A percentile compares a stretch with the other conserved stretches of the same genome.
These are phyloP conservation scores for Dioctria linearis DNA, from an alignment of 2,888 invertebrate genomes.

Conservation along the genomic window DNA sequence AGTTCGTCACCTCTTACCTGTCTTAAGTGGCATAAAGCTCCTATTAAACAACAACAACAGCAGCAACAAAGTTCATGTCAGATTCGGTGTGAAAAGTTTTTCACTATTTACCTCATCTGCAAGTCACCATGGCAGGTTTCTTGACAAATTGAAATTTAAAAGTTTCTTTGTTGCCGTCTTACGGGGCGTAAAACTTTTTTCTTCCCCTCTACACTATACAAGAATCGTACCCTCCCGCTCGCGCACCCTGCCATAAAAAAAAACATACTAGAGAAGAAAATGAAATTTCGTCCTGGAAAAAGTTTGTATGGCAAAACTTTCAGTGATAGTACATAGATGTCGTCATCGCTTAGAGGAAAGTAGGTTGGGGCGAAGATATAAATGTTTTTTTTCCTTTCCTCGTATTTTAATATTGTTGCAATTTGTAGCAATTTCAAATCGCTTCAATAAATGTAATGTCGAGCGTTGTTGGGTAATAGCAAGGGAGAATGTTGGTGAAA, in stretches of 20 bases:
- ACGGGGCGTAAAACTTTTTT: conserved; percentile 9
- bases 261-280: neutral
- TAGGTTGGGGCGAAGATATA: neutral
- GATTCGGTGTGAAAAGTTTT: neutral
- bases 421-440: neutral
- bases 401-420: neutral
- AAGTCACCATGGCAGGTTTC: conserved; percentile 43
- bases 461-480: neutral
- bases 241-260: no score
- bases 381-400: conserved; percentile 4
- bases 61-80: conserved; percentile 1
- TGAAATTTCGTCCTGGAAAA: conserved; percentile 27
- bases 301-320: conserved; percentile 45
- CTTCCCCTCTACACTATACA: conserved; percentile 23
- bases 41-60: neutral
- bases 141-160: conserved; percentile 50
- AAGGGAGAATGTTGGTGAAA: neutral
- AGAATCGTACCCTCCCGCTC: neutral
- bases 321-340: neutral
- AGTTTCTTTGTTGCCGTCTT: conserved; percentile 41
- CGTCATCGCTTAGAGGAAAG: conserved; percentile 6
- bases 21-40: neutral
- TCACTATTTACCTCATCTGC: conserved; percentile 47
- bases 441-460: conserved; percentile 11
- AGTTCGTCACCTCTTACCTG: neutral